A percentile compares a stretch with the other conserved stretches of the same genome.
Conservation (phyloP, 2,797 vertebrate genomes). For the Acipenser transmontanus region DNA sequence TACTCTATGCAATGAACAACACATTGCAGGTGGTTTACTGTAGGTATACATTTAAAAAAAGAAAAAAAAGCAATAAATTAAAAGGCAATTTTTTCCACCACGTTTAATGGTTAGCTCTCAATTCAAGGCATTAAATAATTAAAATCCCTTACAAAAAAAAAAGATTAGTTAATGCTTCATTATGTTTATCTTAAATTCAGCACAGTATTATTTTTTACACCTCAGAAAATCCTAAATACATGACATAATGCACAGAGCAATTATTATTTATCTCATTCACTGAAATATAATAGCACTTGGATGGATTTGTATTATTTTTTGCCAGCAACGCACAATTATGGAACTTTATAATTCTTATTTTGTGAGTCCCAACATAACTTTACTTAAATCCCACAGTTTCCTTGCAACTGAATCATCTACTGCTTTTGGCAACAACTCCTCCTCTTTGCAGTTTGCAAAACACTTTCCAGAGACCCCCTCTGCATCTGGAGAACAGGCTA, state of each 20-base stretch:
- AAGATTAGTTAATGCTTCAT: too few species aligned
- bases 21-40: too few species aligned
- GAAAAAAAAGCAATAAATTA: too few species aligned
- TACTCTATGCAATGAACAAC: too few species aligned
- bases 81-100: too few species aligned
- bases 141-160: too few species aligned
- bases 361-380: constrained; percentile 83
- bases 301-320: background rate
- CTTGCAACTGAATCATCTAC: constrained; percentile 69
- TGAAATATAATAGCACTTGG: background rate
- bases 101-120: too few species aligned
- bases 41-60: too few species aligned
- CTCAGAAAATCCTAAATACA: background rate
- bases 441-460: constrained; percentile 79
- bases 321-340: too few species aligned
- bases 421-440: constrained; percentile 74
- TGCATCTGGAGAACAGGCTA: constrained; percentile 76
- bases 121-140: too few species aligned
- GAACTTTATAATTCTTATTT: constrained; percentile 44
- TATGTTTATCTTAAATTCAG: constrained; percentile 1
- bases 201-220: background rate
- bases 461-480: constrained; percentile 73
- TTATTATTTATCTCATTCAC: background rate
- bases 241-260: too few species aligned
- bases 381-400: constrained; percentile 90